Percentiles rank a stretch among this genome's conserved stretches.
Conservation (phyloP, 2,888 invertebrate species). For the Abrostola tripartita region DNA sequence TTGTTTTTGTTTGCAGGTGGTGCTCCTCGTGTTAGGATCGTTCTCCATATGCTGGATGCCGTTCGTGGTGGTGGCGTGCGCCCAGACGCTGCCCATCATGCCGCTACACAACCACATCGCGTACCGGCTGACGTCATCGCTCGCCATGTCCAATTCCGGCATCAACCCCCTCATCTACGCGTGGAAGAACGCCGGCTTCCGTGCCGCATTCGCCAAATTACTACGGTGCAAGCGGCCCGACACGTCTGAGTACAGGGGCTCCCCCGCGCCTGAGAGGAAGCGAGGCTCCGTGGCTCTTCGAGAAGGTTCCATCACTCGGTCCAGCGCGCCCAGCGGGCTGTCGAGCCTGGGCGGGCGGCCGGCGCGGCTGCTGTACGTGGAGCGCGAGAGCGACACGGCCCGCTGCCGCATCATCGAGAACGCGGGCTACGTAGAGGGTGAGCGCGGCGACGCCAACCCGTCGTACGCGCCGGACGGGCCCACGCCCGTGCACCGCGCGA, state of each 20-base stretch:
- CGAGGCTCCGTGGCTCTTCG: conserved; percentile 84
- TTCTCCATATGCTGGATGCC: conserved; percentile 95
- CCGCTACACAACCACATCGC: conserved; percentile 86
- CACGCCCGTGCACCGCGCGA: conserved; percentile 79
- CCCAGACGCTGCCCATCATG: conserved; percentile 87
- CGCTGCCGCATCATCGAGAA: conserved; percentile 86
- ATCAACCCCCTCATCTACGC: conserved; percentile 95
- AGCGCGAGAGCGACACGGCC: conserved; percentile 75
- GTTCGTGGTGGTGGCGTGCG: conserved; percentile 91
- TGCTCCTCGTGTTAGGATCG: conserved; percentile 92
- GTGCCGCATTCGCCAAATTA: conserved; percentile 91
- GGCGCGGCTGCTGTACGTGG: conserved; percentile 79
- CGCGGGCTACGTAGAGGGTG: conserved; percentile 82
- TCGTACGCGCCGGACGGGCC: conserved; percentile 84
- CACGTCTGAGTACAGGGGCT: conserved; percentile 85
- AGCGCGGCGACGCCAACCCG: conserved; percentile 80
- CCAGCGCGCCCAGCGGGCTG: conserved; percentile 75
- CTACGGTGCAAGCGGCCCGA: conserved; percentile 91
- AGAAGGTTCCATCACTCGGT: conserved; percentile 80
- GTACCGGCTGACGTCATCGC: conserved; percentile 90
- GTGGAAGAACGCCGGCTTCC: conserved; percentile 94
- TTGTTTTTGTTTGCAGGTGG: conserved; percentile 88
- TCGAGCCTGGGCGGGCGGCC: conserved; percentile 78
- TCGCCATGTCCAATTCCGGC: conserved; percentile 94
- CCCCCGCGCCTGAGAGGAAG: conserved; percentile 87